A percentile compares a stretch with the other conserved stretches of the same genome.
Conservation (phyloP, 2,888 invertebrate species). For the Plebejus anna region DNA sequence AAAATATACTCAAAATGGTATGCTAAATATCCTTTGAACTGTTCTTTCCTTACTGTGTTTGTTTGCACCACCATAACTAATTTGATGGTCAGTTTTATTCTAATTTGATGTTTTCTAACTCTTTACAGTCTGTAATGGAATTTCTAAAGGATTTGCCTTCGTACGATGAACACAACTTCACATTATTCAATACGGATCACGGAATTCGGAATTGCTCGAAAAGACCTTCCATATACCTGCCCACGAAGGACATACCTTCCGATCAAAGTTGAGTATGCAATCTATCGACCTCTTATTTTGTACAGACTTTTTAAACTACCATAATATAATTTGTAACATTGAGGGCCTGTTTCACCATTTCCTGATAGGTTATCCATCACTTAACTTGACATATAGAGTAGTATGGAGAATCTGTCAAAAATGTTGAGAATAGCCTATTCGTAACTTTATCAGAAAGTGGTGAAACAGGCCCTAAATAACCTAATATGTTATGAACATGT, state of each 20-base stretch:
- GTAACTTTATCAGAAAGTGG: too few relatives aligned
- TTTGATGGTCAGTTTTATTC: constrained; percentile 8
- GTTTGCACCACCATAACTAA: not conserved
- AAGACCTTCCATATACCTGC: constrained; percentile 94
- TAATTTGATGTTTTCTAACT: constrained; percentile 23
- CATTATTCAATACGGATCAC: constrained; percentile 92
- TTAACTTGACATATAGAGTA: too few relatives aligned
- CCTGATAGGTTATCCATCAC: too few relatives aligned
- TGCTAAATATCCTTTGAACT: not conserved
- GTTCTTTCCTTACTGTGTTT: not conserved
- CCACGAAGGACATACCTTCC: constrained; percentile 94
- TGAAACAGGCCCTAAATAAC: not conserved
- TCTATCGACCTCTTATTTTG: constrained; percentile 28
- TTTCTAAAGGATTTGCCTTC: constrained; percentile 95
- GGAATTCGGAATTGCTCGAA: constrained; percentile 90
- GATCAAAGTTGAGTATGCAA: constrained; percentile 89
- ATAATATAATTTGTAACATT: not conserved
- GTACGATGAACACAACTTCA: constrained; percentile 94
- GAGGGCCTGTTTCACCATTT: not conserved
- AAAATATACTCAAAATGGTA: constrained; percentile 24
- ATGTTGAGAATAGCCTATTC: too few relatives aligned
- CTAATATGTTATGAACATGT: not conserved
- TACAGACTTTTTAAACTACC: not conserved
- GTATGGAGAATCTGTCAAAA: too few relatives aligned
- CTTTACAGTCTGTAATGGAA: constrained; percentile 89